Evolutionary conservation across 2,113 vertebrate genomes (phyloP), one percentile per base, ranked within the genome.

Genomic region (Ramphastos sulfuratus): DNA sequence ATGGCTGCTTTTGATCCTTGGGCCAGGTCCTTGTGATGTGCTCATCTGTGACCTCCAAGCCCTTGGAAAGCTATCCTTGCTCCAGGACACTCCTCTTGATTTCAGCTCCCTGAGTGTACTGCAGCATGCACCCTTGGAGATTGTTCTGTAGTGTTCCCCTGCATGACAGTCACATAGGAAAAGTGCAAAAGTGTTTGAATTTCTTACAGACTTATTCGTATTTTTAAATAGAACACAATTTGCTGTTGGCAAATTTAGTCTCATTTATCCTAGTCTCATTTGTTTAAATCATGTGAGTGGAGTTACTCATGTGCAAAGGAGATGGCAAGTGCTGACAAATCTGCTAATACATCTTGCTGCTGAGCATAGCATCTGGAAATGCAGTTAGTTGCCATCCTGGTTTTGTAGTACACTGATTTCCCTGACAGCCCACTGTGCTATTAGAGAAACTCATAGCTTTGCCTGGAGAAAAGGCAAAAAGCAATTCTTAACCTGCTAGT

Each of bases 171-270:
- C 83, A 25, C 44, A 48, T 48, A 37, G 60, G 48, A 90, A 91
- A 78, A 33, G 70, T 25, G 72, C 31, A 72, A 86, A 88, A 92
- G 15, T n/a, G 39, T 73, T 74, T 82, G 63, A 63, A 89, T 96
- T 91, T 73, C 31, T 39, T 96, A 46, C 71, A 54, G 56, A 30
- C 13, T 66, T 73, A 82, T 82, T 87, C 16, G 1, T 74, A 77
- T 87, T 93, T 95, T 92, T 72, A 85, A 92, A 91, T 27, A 87
- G 52, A 92, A 77, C 56, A 44, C 85, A 91, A 93, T 93, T 96
- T 95, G 37, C 91, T 95, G 91, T 91, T 91, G 69, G 72, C 87
- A 92, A 94, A 91, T 95, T 92, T 46, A 92, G 80, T 91, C 75
- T 94, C 31, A 71, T 91, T 85, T 93, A 90, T 94, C 82, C 79